A percentile compares a stretch with the other conserved stretches of the same genome.
phyloP scores from a whole-genome alignment of 2,797 vertebrate species.

The Nannoperca obscura region DNA sequence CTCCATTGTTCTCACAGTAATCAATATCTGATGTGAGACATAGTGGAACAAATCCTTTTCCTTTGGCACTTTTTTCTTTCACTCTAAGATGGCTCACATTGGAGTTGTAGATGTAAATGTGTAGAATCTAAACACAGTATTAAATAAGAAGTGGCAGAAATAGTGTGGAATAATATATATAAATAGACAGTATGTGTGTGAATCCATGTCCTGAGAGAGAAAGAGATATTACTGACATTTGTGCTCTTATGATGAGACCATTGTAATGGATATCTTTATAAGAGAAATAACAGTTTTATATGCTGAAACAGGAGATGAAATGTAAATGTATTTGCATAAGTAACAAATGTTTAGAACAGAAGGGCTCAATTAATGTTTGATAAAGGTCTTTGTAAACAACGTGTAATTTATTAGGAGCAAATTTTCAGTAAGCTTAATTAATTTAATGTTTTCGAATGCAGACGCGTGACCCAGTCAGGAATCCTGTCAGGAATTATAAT shows the following conservation, averaged over 20 bases:
- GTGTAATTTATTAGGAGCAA: neutral
- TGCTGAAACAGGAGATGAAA: neutral
- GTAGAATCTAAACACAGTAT: neutral
- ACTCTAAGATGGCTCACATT: neutral
- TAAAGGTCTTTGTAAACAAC: neutral
- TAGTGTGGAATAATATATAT: neutral
- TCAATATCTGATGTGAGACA: conserved; percentile 38
- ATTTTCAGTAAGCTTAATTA: too few relatives aligned
- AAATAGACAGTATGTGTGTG: neutral
- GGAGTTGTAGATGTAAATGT: neutral
- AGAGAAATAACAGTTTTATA: neutral
- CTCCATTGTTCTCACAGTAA: conserved; percentile 36
- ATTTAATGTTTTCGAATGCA: neutral
- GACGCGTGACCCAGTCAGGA: neutral
- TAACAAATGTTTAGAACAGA: neutral
- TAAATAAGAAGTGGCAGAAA: neutral
- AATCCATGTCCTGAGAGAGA: neutral
- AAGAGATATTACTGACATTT: neutral
- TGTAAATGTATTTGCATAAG: neutral
- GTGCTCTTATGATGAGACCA: neutral
- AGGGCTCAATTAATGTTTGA: neutral
- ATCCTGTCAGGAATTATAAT: neutral
- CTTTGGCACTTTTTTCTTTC: neutral
- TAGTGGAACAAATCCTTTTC: conserved; percentile 12
- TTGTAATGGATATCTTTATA: neutral